phyloP scores from a whole-genome alignment of 2,888 invertebrate species.

The Idaea aversata region DNA sequence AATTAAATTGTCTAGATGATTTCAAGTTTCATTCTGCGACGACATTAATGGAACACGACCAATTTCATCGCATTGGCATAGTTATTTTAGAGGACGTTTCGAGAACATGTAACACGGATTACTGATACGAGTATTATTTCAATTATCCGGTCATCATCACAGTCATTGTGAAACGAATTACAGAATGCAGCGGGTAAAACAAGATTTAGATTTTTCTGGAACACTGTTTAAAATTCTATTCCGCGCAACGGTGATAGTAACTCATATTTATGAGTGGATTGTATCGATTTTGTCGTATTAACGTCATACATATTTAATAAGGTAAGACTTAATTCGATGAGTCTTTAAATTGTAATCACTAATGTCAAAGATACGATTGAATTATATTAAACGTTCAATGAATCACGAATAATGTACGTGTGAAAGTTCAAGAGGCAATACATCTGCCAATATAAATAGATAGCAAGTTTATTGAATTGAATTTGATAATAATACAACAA shows the following conservation, averaged over 20 bases:
- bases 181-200: background rate
- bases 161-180: background rate
- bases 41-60: constrained; percentile 1
- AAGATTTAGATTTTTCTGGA: background rate
- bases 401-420: background rate
- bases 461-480: background rate
- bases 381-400: background rate
- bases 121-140: background rate
- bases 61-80: background rate
- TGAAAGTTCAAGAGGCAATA: background rate
- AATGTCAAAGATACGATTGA: background rate
- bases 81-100: background rate
- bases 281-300: too few relatives aligned
- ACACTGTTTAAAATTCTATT: background rate
- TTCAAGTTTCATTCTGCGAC: background rate
- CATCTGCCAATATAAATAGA: background rate
- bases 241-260: too few relatives aligned
- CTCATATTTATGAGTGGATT: too few relatives aligned
- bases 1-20: constrained; percentile 14
- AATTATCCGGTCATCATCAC: background rate
- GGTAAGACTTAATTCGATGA: background rate
- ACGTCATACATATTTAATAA: background rate
- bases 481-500: background rate
- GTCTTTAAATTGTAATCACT: background rate
- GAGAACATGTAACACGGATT: background rate